Evolutionary conservation across 2,888 invertebrate species (phyloP).

Genomic region (Stegana nigrithorax): DNA sequence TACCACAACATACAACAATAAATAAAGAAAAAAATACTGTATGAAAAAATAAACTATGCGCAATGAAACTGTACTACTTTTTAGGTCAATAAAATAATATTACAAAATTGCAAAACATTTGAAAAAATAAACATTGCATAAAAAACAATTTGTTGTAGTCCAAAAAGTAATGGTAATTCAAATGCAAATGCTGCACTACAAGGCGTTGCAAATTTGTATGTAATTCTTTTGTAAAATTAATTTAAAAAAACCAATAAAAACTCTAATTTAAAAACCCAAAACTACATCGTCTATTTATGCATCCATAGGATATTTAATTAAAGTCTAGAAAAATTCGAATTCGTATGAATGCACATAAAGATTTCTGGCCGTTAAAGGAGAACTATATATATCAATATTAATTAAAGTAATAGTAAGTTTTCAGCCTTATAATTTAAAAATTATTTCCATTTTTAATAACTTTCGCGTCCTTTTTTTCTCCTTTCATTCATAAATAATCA

Average conservation of each 20-base stretch:
- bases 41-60: slow-evolving; percentile 2
- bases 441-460: too few relatives aligned
- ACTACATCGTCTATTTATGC: not conserved
- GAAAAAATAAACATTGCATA: slow-evolving; percentile 3
- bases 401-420: too few relatives aligned
- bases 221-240: slow-evolving; percentile 49
- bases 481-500: too few relatives aligned
- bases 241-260: slow-evolving; percentile 44
- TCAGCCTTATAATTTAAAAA: too few relatives aligned
- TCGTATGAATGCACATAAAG: too few relatives aligned
- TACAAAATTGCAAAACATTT: slow-evolving; percentile 33
- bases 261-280: slow-evolving; percentile 43
- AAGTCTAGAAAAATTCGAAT: not conserved
- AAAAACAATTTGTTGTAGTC: slow-evolving; percentile 27
- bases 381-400: too few relatives aligned
- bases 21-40: slow-evolving; percentile 28
- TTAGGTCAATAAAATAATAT: slow-evolving; percentile 50
- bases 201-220: too few relatives aligned
- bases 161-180: slow-evolving; percentile 8
- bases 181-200: slow-evolving; percentile 31
- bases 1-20: slow-evolving; percentile 46
- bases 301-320: not conserved
- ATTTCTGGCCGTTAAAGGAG: too few relatives aligned
- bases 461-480: too few relatives aligned
- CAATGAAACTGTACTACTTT: slow-evolving; percentile 44